phyloP scores from a whole-genome alignment of 2,888 invertebrate genomes.

The Tachina grossa region DNA sequence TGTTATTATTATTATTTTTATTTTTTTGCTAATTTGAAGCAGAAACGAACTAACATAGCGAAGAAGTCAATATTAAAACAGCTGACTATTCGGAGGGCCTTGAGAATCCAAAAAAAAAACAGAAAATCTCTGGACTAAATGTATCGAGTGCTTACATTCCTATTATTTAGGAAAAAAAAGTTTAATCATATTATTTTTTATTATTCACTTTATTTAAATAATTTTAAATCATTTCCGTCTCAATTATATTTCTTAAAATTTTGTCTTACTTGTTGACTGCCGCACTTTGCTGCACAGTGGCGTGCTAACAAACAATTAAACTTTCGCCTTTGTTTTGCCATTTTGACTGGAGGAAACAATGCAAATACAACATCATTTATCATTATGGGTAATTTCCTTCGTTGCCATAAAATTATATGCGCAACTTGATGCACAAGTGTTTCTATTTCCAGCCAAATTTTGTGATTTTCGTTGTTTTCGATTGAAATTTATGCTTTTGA shows the following conservation, averaged over 20 bases:
- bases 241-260: slow-evolving; percentile 5
- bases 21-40: too few species aligned
- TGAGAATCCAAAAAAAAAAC: too few species aligned
- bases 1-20: too few species aligned
- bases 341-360: background rate
- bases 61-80: too few species aligned
- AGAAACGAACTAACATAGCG: too few species aligned
- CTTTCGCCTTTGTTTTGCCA: slow-evolving; percentile 25
- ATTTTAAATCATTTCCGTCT: background rate
- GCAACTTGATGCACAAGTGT: background rate
- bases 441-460: slow-evolving; percentile 38
- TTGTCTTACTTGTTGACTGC: background rate
- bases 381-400: slow-evolving; percentile 9
- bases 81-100: too few species aligned
- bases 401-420: background rate
- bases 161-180: background rate
- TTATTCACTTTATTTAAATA: slow-evolving; percentile 2
- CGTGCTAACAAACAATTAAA: slow-evolving; percentile 17
- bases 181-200: background rate
- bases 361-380: background rate
- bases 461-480: slow-evolving; percentile 1
- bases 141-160: too few species aligned
- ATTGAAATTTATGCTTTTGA: background rate
- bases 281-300: background rate
- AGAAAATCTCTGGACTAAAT: too few species aligned